Percentiles rank a stretch among this genome's conserved stretches.
phyloP scores from a whole-genome alignment of 2,113 vertebrate species.

The Eolophus roseicapilla region DNA sequence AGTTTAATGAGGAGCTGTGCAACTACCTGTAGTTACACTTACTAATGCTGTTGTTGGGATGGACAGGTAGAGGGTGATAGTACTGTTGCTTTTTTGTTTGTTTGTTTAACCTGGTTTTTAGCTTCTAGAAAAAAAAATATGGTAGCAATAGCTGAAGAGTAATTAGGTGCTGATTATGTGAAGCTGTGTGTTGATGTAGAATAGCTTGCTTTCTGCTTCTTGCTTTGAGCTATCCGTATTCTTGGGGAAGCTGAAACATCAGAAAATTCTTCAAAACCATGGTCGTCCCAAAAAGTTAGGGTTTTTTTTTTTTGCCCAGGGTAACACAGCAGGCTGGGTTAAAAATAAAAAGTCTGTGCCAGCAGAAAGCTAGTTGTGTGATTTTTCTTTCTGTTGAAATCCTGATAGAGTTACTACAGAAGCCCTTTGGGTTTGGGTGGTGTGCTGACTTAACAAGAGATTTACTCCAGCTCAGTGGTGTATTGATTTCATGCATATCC shows the following conservation, averaged over 20 bases:
- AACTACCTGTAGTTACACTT: not conserved
- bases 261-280: conserved; percentile 3
- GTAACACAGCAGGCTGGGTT: not conserved
- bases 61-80: not conserved
- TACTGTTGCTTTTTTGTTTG: not conserved
- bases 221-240: conserved; percentile 12
- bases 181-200: not conserved
- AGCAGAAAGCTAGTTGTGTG: conserved; percentile 60
- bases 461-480: conserved; percentile 44
- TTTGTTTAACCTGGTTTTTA: not conserved
- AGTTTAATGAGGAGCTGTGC: not conserved
- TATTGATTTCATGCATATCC: conserved; percentile 60
- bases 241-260: not conserved
- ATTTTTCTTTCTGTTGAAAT: conserved; percentile 29
- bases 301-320: not conserved
- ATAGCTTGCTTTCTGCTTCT: conserved; percentile 4
- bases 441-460: conserved; percentile 39
- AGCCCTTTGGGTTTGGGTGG: conserved; percentile 41
- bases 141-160: not conserved
- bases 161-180: not conserved
- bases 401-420: not conserved
- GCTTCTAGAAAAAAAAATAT: not conserved
- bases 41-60: not conserved
- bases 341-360: conserved; percentile 17
- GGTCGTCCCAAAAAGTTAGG: not conserved